Base-by-base conservation (phyloP, 2,113 vertebrate genomes). In the Salvelinus sp. region DNA sequence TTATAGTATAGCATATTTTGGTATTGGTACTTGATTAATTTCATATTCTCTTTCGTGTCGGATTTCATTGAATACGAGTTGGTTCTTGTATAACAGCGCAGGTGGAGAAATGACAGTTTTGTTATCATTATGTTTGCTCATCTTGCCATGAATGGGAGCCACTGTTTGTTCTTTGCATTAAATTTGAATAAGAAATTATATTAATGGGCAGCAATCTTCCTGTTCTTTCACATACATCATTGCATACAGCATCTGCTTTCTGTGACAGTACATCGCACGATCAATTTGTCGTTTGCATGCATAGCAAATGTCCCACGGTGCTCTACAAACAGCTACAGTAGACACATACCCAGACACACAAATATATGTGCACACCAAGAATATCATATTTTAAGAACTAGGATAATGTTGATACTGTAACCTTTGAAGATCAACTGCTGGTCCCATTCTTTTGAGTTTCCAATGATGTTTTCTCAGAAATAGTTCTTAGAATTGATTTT, bases 251-350 rank as follows among this genome's bases (percentile, higher is more conserved):
- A 88, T 84, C 82, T 84, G 84, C 75, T 82, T 84, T 81, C 75
- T 77, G 82, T 74, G 76, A 79, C 76, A 83, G 78, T 71, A 75
- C 78, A 79, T 80, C 44, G 72, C 75, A 74, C 67, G 79, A 87
- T 89, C 82, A 88, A 83, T 89, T 87, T 88, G 79, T 82, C 83
- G 73, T 62, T 72, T 86, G 81, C 76, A 82, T 83, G 74, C 82
- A 80, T 78, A 88, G 83, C 78, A 88, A 82, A 73, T 74, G 76
- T 82, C 16, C 82, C 76, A 79, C 25, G 65, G 54, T 57, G 54
- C 20, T 57, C 16, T n/a, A 44, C 38, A 44, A 10, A 44, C 84
- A 76, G 50, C 16, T 18, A 44, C 38, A 44, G 78, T 86, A 83
- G 76, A 65, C 77, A 22, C 25, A 65, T 4, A 65, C 63, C 1